A percentile compares a stretch with the other conserved stretches of the same genome.
phyloP scores from a whole-genome alignment of 2,113 vertebrate genomes.

The Tinamus guttatus region DNA sequence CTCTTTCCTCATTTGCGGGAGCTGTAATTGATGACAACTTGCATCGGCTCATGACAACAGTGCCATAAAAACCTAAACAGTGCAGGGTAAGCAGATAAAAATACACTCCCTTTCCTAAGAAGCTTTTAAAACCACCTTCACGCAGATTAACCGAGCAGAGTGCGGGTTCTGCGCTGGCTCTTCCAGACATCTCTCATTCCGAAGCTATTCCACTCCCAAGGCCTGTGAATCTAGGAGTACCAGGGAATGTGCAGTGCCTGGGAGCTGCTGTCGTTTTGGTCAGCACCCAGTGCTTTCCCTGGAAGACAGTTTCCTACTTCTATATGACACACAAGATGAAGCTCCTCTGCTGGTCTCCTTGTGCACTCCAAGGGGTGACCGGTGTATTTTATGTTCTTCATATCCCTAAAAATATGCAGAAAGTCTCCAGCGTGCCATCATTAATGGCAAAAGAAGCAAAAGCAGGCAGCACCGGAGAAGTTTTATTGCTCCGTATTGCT shows the following conservation, averaged over 20 bases:
- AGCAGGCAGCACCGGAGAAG: rapidly evolving
- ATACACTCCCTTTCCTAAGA: conserved; percentile 5
- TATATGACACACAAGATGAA: neutral
- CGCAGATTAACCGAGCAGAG: neutral
- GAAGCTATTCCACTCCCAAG: neutral
- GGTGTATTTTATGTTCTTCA: neutral
- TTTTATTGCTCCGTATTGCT: neutral
- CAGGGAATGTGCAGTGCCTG: neutral
- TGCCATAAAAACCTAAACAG: conserved; percentile 32
- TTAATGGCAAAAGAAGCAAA: neutral
- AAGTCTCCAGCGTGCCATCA: rapidly evolving
- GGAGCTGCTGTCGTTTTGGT: neutral
- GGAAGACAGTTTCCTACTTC: neutral
- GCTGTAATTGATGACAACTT: neutral
- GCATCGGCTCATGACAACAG: neutral
- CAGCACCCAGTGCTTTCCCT: neutral
- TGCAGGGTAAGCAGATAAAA: conserved; percentile 26
- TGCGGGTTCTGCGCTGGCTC: neutral
- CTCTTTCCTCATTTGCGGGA: neutral
- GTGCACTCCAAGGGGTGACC: neutral
- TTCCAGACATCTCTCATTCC: rapidly evolving
- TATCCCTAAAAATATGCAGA: neutral
- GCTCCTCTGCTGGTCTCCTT: neutral
- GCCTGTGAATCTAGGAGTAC: neutral
- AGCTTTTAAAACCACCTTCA: neutral